Conservation (phyloP, 2,888 invertebrate genomes). For the Allygus modestus region DNA sequence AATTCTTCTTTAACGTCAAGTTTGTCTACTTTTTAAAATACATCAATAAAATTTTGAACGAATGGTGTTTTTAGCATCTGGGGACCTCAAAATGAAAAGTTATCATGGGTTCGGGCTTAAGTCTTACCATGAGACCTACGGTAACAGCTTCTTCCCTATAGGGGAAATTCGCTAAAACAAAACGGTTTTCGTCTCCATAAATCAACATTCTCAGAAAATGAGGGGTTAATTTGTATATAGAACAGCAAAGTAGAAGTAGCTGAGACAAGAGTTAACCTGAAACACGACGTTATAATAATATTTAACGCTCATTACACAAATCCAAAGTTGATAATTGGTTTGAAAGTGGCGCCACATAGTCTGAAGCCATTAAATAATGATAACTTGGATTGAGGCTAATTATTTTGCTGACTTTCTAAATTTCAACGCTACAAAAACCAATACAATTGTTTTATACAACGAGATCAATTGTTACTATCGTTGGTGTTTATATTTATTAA, state of each 20-base stretch:
- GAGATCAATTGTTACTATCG: too few species aligned
- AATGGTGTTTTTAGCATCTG: too few species aligned
- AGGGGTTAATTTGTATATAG: constrained; percentile 14
- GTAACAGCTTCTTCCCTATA: too few species aligned
- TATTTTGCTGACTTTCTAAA: neutral
- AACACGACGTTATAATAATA: neutral
- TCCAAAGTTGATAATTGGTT: neutral
- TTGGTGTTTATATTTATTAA: too few species aligned
- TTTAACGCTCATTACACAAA: neutral
- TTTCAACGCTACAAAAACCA: neutral
- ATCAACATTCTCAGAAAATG: neutral
- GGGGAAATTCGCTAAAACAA: too few species aligned
- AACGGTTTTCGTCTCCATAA: neutral
- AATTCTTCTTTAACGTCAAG: too few species aligned
- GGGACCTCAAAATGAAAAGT: too few species aligned
- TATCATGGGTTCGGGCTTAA: too few species aligned
- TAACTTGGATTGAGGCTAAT: neutral
- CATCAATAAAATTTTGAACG: too few species aligned
- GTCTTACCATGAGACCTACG: too few species aligned
- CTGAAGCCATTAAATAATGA: neutral
- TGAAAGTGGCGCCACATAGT: neutral
- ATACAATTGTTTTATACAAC: too few species aligned
- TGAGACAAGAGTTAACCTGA: neutral
- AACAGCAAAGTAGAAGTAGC: neutral
- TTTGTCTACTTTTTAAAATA: too few species aligned